Evolutionary conservation across 2,797 vertebrate species (phyloP).

Genomic region (Martes flavigula): DNA sequence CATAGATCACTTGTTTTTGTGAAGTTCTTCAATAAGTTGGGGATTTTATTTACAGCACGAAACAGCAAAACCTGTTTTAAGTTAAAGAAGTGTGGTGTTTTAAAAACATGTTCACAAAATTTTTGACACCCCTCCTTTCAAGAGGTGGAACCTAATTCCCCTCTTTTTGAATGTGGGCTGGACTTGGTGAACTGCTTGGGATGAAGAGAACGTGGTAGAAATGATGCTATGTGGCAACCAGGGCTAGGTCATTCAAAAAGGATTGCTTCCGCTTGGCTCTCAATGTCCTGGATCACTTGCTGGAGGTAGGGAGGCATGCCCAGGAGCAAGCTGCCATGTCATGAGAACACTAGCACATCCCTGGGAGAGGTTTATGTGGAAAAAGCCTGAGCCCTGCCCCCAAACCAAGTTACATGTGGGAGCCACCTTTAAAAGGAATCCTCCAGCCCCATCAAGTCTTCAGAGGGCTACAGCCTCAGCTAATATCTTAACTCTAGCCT

Average conservation of each 20-base stretch:
- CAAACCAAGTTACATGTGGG: background rate
- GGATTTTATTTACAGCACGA: constrained; percentile 28
- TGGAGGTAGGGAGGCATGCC: background rate
- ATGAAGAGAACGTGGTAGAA: background rate
- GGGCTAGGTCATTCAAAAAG: background rate
- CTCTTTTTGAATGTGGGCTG: background rate
- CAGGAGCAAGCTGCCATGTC: background rate
- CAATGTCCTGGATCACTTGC: background rate
- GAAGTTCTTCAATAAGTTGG: background rate
- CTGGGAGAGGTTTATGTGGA: background rate
- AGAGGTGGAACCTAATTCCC: background rate
- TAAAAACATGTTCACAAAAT: background rate
- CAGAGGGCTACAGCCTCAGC: too few species aligned
- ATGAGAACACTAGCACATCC: background rate
- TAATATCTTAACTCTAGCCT: background rate
- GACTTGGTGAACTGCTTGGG: background rate
- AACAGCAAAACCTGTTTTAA: background rate
- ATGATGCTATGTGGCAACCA: background rate
- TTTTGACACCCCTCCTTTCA: background rate
- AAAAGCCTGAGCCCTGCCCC: background rate
- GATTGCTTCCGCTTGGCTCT: background rate
- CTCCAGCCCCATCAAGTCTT: background rate
- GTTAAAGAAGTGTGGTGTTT: background rate
- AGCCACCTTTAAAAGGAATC: background rate
- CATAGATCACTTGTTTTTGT: background rate